These are phyloP conservation scores for Pogonomyrmex californicus DNA, from an alignment of 1,140 invertebrate genomes.

Conservation along the genomic window DNA sequence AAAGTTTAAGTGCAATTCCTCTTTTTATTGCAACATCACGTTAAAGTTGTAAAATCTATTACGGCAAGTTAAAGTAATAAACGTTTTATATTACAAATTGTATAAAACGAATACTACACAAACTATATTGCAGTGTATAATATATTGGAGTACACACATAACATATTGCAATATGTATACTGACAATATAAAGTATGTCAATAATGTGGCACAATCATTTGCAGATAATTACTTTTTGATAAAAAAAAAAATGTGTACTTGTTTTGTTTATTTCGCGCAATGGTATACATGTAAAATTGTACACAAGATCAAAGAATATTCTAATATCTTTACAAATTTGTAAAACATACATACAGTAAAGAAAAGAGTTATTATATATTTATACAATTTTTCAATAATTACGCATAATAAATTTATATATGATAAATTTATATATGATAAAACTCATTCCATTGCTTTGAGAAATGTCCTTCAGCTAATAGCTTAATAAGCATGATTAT, in stretches of 20 bases:
- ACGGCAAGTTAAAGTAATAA: not conserved
- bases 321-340: slow-evolving; percentile 24
- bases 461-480: not conserved
- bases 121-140: not conserved
- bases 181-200: not conserved
- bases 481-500: not conserved
- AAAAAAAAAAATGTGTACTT: slow-evolving; percentile 25
- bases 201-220: slow-evolving; percentile 51
- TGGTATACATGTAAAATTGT: slow-evolving; percentile 9
- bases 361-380: slow-evolving; percentile 40
- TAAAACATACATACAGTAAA: slow-evolving; percentile 15
- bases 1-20: slow-evolving; percentile 69
- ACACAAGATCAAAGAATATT: slow-evolving; percentile 32
- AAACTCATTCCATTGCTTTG: slow-evolving; percentile 15
- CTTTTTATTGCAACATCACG: slow-evolving; percentile 45
- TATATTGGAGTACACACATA: not conserved
- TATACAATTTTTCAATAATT: slow-evolving; percentile 4
- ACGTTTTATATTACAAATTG: slow-evolving; percentile 48
- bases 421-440: slow-evolving; percentile 8
- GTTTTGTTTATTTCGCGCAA: slow-evolving; percentile 54
- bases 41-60: slow-evolving; percentile 31
- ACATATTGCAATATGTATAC: not conserved
- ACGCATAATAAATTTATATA: not conserved
- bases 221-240: slow-evolving; percentile 27
- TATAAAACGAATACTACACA: slow-evolving; percentile 9